These are phyloP conservation scores for Paracyclopina nana DNA, from an alignment of 1,140 invertebrate species.

Conservation along the genomic window DNA sequence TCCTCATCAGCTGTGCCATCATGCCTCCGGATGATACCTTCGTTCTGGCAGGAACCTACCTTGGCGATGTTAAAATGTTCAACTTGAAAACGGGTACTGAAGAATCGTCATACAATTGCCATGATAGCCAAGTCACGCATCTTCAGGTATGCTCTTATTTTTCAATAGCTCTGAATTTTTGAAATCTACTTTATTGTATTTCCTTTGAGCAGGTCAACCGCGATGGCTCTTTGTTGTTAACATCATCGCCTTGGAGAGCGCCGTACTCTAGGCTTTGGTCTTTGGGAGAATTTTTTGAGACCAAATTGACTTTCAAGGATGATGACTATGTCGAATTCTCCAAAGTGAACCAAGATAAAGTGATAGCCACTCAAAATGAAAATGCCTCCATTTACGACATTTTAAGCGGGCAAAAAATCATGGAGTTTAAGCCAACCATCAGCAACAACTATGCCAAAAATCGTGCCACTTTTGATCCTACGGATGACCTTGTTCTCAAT, in stretches of 20 bases:
- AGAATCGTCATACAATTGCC: slow-evolving; percentile 21
- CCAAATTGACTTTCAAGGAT: slow-evolving; percentile 46
- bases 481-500: slow-evolving; percentile 76
- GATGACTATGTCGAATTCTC: slow-evolving; percentile 82
- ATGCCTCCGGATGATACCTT: slow-evolving; percentile 19
- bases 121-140: slow-evolving; percentile 14
- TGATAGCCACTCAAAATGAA: slow-evolving; percentile 5
- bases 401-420: slow-evolving; percentile 48
- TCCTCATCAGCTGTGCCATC: slow-evolving; percentile 19
- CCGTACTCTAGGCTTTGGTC: slow-evolving; percentile 70
- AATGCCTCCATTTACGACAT: slow-evolving; percentile 63
- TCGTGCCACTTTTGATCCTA: slow-evolving; percentile 75
- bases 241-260: slow-evolving; percentile 58
- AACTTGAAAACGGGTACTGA: slow-evolving; percentile 52
- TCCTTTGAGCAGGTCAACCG: slow-evolving; percentile 49
- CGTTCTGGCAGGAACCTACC: slow-evolving; percentile 20
- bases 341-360: slow-evolving; percentile 54
- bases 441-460: slow-evolving; percentile 86
- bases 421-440: slow-evolving; percentile 49
- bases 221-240: slow-evolving; percentile 55
- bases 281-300: slow-evolving; percentile 44
- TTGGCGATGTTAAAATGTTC: slow-evolving; percentile 44
- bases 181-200: slow-evolving; percentile 31
- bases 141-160: slow-evolving; percentile 1
- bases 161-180: slow-evolving; percentile 15